Percentiles rank a stretch among this genome's conserved stretches.
Conservation (phyloP, 2,888 invertebrate genomes). For the Conomelus anceps region DNA sequence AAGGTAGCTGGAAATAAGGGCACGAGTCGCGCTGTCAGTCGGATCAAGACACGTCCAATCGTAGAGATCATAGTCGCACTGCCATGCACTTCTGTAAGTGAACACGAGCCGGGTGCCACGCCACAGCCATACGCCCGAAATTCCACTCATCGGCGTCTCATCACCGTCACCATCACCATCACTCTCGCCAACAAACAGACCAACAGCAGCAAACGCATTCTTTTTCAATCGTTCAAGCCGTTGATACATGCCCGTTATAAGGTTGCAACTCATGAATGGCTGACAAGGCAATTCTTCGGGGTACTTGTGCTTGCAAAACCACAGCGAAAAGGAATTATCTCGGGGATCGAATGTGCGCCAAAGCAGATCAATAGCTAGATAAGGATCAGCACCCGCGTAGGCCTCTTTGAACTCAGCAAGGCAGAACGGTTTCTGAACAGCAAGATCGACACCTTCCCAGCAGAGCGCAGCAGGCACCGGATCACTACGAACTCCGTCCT, state of each 20-base stretch:
- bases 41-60: slow-evolving; percentile 53
- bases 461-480: slow-evolving; percentile 36
- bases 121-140: slow-evolving; percentile 56
- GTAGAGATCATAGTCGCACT: slow-evolving; percentile 53
- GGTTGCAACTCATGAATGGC: slow-evolving; percentile 54
- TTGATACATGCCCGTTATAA: slow-evolving; percentile 53
- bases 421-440: slow-evolving; percentile 48
- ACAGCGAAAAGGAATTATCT: slow-evolving; percentile 49
- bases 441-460: slow-evolving; percentile 43
- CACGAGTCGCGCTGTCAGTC: slow-evolving; percentile 45
- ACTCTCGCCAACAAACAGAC: slow-evolving; percentile 45
- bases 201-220: slow-evolving; percentile 51
- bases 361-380: slow-evolving; percentile 52
- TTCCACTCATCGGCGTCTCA: slow-evolving; percentile 48
- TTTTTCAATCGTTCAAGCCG: slow-evolving; percentile 54
- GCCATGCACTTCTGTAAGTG: slow-evolving; percentile 47
- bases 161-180: too few species aligned
- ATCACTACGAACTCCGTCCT: slow-evolving; percentile 39
- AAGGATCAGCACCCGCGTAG: slow-evolving; percentile 54
- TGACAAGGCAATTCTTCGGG: slow-evolving; percentile 46
- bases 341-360: slow-evolving; percentile 53
- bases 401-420: slow-evolving; percentile 55
- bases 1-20: slow-evolving; percentile 47
- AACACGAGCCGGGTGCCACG: slow-evolving; percentile 53
- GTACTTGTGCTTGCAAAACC: slow-evolving; percentile 54